phyloP scores from a whole-genome alignment of 2,888 invertebrate genomes.

The Tridacna crocea region DNA sequence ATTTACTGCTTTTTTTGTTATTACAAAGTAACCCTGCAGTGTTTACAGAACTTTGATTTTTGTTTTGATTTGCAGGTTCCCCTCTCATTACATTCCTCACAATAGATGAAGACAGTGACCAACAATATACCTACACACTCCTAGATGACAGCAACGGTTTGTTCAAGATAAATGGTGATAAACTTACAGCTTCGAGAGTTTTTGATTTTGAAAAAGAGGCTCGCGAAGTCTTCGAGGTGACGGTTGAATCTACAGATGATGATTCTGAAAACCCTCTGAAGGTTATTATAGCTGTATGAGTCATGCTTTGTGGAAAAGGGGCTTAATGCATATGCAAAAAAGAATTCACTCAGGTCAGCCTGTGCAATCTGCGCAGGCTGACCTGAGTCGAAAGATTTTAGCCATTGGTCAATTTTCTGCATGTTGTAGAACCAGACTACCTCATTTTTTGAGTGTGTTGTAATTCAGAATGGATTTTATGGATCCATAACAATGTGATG shows the following conservation, averaged over 20 bases:
- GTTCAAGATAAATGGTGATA: constrained; percentile 55
- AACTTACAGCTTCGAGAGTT: constrained; percentile 47
- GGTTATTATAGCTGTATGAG: constrained; percentile 7
- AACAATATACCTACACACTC: constrained; percentile 61
- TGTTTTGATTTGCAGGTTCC: constrained; percentile 44
- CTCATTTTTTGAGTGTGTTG: too few relatives aligned
- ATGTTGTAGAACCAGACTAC: too few relatives aligned
- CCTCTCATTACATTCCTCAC: constrained; percentile 55
- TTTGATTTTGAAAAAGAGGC: constrained; percentile 66
- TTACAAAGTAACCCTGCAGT: too few relatives aligned
- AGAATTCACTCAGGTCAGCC: too few relatives aligned
- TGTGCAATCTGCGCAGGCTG: too few relatives aligned
- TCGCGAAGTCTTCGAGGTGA: constrained; percentile 51
- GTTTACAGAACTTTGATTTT: too few relatives aligned
- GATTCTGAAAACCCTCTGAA: constrained; percentile 18
- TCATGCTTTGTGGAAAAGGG: neutral
- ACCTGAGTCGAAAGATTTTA: too few relatives aligned
- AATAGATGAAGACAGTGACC: constrained; percentile 65
- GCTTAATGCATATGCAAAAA: neutral
- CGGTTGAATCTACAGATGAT: constrained; percentile 65
- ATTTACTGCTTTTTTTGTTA: too few relatives aligned
- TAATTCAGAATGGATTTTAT: too few relatives aligned
- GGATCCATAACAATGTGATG: too few relatives aligned
- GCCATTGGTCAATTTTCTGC: too few relatives aligned
- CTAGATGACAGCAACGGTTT: constrained; percentile 58